phyloP scores from a whole-genome alignment of 2,113 vertebrate species.

The Leptobrachium ailaonicum region DNA sequence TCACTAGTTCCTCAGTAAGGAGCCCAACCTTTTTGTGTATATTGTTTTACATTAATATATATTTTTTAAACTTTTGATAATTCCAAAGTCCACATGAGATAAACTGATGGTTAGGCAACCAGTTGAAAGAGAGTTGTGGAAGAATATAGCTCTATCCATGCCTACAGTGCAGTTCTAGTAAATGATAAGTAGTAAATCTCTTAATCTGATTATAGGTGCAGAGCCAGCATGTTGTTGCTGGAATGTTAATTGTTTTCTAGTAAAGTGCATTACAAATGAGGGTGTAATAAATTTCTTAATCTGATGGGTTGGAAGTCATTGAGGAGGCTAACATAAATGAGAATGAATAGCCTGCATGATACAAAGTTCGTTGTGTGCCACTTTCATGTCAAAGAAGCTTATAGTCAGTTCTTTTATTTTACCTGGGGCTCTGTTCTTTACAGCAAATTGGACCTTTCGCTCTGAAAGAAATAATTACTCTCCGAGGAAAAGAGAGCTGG shows the following conservation, averaged over 20 bases:
- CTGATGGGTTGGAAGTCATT: neutral
- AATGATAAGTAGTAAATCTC: neutral
- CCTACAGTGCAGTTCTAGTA: neutral
- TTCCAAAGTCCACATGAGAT: too few species aligned
- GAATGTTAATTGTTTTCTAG: conserved; percentile 9
- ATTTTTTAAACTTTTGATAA: too few species aligned
- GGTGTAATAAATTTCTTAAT: neutral
- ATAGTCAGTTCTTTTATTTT: conserved; percentile 62
- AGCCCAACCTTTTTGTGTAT: too few species aligned
- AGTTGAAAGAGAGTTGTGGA: too few species aligned
- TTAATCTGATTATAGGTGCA: neutral
- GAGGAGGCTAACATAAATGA: conserved; percentile 5
- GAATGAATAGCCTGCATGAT: accelerated
- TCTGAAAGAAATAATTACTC: conserved; percentile 87
- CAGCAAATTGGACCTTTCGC: conserved; percentile 87
- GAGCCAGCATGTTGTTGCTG: neutral
- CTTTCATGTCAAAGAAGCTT: conserved; percentile 53
- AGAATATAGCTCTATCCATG: too few species aligned
- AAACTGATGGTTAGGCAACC: too few species aligned
- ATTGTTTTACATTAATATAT: too few species aligned
- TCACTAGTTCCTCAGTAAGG: too few species aligned
- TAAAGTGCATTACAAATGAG: neutral
- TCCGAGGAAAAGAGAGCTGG: conserved; percentile 77
- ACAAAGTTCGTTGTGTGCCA: conserved; percentile 10
- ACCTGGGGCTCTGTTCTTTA: conserved; percentile 73